Conservation (phyloP, 35 echinoderm and acorn worm genomes). For the Nesometra sesokonis region DNA sequence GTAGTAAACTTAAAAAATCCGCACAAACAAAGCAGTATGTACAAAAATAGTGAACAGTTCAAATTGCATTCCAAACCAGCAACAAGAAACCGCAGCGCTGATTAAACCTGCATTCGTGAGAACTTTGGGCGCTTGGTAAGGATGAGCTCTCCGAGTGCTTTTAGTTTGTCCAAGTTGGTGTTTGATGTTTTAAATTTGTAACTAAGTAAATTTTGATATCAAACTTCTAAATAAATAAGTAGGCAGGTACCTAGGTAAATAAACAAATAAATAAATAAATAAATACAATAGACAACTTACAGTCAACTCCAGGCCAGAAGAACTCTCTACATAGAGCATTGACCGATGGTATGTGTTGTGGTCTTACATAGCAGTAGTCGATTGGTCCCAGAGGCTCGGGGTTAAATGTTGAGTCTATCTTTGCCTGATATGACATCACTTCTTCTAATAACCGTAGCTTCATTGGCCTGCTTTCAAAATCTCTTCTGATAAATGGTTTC, state of each 20-base stretch:
- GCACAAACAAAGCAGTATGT: too few relatives aligned
- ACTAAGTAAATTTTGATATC: too few relatives aligned
- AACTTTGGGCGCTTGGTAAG: too few relatives aligned
- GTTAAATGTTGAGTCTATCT: conserved; percentile 30
- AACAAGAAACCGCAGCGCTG: too few relatives aligned
- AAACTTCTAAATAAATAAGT: too few relatives aligned
- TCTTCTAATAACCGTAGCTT: conserved; percentile 75
- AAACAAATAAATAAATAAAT: neutral
- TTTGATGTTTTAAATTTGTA: too few relatives aligned
- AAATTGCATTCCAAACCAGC: too few relatives aligned
- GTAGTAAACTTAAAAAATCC: too few relatives aligned
- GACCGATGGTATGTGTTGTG: conserved; percentile 90
- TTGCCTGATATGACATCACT: conserved; percentile 36
- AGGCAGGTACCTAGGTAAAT: neutral
- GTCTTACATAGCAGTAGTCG: conserved; percentile 92
- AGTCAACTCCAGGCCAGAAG: conserved; percentile 96
- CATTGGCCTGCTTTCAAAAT: conserved; percentile 64
- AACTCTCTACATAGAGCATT: conserved; percentile 91
- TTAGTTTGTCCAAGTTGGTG: too few relatives aligned
- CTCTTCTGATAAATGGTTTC: conserved; percentile 97
- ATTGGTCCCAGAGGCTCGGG: conserved; percentile 50
- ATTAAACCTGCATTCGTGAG: too few relatives aligned
- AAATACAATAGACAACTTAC: conserved; percentile 34
- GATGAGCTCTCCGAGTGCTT: too few relatives aligned
- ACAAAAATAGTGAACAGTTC: too few relatives aligned